A percentile compares a stretch with the other conserved stretches of the same genome.
These are phyloP conservation scores for Brachionus rotundiformis DNA, from an alignment of 1,140 invertebrate species.

Conservation along the genomic window DNA sequence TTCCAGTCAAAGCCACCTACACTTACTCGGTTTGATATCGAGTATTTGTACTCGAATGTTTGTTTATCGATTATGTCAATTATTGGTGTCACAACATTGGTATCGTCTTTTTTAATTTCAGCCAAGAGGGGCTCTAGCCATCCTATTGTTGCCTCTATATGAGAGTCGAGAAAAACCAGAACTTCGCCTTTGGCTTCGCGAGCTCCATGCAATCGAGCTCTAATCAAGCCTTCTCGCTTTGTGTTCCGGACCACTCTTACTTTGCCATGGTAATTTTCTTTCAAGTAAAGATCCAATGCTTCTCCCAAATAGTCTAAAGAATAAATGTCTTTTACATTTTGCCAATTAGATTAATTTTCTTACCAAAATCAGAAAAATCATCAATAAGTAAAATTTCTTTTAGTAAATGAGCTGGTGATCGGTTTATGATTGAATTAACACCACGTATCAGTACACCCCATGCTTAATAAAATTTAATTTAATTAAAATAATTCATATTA, in stretches of 20 bases:
- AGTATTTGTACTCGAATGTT: slow-evolving; percentile 44
- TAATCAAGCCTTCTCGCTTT: slow-evolving; percentile 81
- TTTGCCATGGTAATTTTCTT: slow-evolving; percentile 38
- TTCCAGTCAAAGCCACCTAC: slow-evolving; percentile 68
- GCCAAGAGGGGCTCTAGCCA: slow-evolving; percentile 51
- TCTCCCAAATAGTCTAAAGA: slow-evolving; percentile 65
- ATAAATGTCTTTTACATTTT: slow-evolving; percentile 80
- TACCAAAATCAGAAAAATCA: slow-evolving; percentile 84
- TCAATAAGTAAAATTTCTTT: slow-evolving; percentile 91
- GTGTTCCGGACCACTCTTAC: slow-evolving; percentile 66
- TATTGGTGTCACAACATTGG: slow-evolving; percentile 19
- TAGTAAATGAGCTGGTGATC: slow-evolving; percentile 75
- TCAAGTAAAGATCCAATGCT: slow-evolving; percentile 40
- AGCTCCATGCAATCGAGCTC: slow-evolving; percentile 83
- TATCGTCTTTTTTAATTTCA: slow-evolving; percentile 38
- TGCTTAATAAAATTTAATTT: slow-evolving; percentile 68
- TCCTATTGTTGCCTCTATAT: slow-evolving; percentile 73
- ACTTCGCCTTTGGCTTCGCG: slow-evolving; percentile 79
- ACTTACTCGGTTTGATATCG: neutral
- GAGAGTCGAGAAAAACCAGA: slow-evolving; percentile 91
- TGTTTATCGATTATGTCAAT: slow-evolving; percentile 51
- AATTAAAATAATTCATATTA: neutral
- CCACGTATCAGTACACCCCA: slow-evolving; percentile 82
- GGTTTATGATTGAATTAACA: slow-evolving; percentile 81
- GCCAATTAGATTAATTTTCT: too few species aligned